Conservation (phyloP, 2,888 invertebrate species). For the Epirrhoe alternata region DNA sequence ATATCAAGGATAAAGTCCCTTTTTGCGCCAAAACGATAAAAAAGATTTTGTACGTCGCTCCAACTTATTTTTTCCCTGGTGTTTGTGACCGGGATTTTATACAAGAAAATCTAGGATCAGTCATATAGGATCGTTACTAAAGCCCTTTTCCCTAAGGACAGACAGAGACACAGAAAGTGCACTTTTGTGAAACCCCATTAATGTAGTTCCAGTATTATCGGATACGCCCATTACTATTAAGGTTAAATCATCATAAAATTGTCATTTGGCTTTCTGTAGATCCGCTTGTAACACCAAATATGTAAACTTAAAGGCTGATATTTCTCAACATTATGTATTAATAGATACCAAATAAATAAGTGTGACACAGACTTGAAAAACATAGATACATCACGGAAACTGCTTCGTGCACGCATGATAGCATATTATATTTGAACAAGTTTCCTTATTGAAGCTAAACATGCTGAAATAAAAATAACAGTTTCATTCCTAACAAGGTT, state of each 20-base stretch:
- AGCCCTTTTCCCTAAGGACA: too few species aligned
- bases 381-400: conserved; percentile 46
- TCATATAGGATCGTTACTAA: too few species aligned
- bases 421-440: conserved; percentile 14
- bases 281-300: neutral
- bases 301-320: neutral
- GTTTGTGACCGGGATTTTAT: neutral
- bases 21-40: neutral
- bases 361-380: conserved; percentile 28
- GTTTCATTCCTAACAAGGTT: conserved; percentile 8
- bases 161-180: too few species aligned
- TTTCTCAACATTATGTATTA: conserved; percentile 1
- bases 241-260: neutral
- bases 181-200: too few species aligned
- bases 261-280: neutral
- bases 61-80: neutral
- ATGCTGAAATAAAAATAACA: conserved; percentile 22
- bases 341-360: conserved; percentile 10
- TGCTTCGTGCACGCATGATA: conserved; percentile 31
- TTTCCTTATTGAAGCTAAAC: conserved; percentile 27
- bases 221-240: neutral
- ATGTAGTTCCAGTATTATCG: too few species aligned
- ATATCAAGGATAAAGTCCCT: conserved; percentile 14
- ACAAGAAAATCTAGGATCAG: neutral
- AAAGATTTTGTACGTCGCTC: neutral